A percentile compares a stretch with the other conserved stretches of the same genome.
Conservation (phyloP, 2,113 vertebrate species). For the Pimephales promelas region DNA sequence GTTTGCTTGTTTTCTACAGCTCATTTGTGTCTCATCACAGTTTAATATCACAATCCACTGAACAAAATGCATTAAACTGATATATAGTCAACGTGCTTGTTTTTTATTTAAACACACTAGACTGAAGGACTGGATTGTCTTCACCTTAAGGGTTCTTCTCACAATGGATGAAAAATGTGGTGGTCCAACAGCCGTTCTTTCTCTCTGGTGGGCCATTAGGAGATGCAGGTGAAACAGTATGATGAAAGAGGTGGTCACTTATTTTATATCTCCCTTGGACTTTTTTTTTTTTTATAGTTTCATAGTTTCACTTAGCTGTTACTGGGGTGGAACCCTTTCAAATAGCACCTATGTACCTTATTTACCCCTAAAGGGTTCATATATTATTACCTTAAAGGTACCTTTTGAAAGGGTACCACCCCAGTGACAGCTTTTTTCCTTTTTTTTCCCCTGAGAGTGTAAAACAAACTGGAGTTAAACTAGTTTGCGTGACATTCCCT, state of each 20-base stretch:
- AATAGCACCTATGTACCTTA: too few relatives aligned
- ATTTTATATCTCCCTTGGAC: conserved; percentile 31
- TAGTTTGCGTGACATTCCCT: not conserved
- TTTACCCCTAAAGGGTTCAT: too few relatives aligned
- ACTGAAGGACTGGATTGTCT: not conserved
- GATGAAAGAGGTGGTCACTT: conserved; percentile 30
- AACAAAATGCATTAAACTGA: conserved; percentile 1
- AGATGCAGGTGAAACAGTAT: conserved; percentile 18
- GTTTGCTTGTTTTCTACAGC: conserved; percentile 17
- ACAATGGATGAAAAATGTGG: conserved; percentile 1
- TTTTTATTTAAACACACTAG: not conserved
- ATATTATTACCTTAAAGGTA: too few relatives aligned
- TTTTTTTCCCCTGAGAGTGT: not conserved
- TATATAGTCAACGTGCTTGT: not conserved
- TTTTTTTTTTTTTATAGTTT: too few relatives aligned
- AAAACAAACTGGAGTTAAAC: not conserved
- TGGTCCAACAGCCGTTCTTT: not conserved
- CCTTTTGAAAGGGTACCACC: too few relatives aligned
- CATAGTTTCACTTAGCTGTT: conserved; percentile 28
- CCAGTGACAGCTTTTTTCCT: too few relatives aligned
- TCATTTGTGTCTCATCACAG: not conserved
- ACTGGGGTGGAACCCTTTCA: too few relatives aligned
- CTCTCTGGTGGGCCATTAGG: conserved; percentile 11
- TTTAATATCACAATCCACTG: conserved; percentile 8
- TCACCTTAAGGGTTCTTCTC: conserved; percentile 20